These are phyloP conservation scores for Sus scrofa DNA, from an alignment of 2,113 vertebrate genomes.

Conservation along the genomic window DNA sequence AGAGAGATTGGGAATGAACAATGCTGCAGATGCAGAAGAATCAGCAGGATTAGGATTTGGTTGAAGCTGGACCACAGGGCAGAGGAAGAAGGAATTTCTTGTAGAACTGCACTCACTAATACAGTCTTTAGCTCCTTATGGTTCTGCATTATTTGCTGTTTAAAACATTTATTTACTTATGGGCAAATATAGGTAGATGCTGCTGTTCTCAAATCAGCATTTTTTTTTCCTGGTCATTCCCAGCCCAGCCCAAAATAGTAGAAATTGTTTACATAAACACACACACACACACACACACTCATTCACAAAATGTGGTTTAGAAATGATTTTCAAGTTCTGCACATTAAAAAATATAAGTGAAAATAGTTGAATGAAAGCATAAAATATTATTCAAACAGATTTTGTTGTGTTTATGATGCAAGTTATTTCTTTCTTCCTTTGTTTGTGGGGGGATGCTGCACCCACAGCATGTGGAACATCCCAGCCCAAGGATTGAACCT, in stretches of 20 bases:
- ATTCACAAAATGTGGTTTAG: background rate
- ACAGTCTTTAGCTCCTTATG: background rate
- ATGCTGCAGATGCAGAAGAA: background rate
- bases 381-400: conserved; percentile 43
- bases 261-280: background rate
- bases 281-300: background rate
- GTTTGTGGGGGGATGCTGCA: too few species aligned
- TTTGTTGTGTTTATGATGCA: conserved; percentile 56
- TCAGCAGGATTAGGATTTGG: conserved; percentile 11
- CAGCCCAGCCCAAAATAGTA: background rate
- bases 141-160: background rate
- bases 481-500: too few species aligned
- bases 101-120: background rate
- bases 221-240: background rate
- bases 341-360: background rate
- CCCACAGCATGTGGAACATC: too few species aligned
- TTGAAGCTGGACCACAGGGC: conserved; percentile 42
- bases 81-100: conserved; percentile 34
- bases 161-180: conserved; percentile 30
- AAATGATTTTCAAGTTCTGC: conserved; percentile 44
- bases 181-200: conserved; percentile 40
- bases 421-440: conserved; percentile 19
- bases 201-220: conserved; percentile 25
- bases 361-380: conserved; percentile 51
- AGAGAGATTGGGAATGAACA: background rate